Base-by-base conservation (phyloP, 2,113 vertebrate species). In the Clarias macrocephalus region DNA sequence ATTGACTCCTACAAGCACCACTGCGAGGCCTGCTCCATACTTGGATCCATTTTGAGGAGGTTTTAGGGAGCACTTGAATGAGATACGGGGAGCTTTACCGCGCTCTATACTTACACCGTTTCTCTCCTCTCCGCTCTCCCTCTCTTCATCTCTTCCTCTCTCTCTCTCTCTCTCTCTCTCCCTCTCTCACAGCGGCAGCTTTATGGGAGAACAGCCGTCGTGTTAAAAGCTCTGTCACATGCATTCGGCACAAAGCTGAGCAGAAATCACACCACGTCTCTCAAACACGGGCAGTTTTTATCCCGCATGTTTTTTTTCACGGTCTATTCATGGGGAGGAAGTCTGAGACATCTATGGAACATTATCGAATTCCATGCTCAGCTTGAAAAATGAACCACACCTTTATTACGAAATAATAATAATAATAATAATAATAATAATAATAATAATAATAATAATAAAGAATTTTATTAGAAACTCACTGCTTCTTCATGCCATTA, bases 11-110 rank as follows among this genome's bases (percentile, higher is more conserved):
- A 90, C 88, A 91, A 92, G 88, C 86, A 54, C 89, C 90, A 88
- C 92, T 89, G 89, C 92, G 92, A 94, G 88, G 85, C 88, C 80
- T 91, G 28, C 84, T 89, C 76, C 62, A 68, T 94, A 94, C 95
- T 93, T 93, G 92, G 91, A 93, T 93, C 91, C 91, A 92, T 94
- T 94, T 94, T 91, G 80, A 90, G 88, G 70, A 86, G 89, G 89
- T 93, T 80, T 94, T 93, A 93, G 93, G 91, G 90, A 86, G 81
- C 54, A 54, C 75, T 89, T 94, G 80, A 92, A 91, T 89, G 79
- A 93, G 87, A 93, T 85, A 86, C 89, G 89, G 75, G 88, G 82
- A 84, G 81, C 86, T 89, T 85, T 80, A 62, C 86, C 16, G 30
- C 77, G 1, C 33, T 65, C 80, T 86, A 23, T 86, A 75, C 70